Percentiles rank a stretch among this genome's conserved stretches.
These are phyloP conservation scores for Peromyscus eremicus DNA, from an alignment of 2,797 vertebrate species.

Conservation along the genomic window DNA sequence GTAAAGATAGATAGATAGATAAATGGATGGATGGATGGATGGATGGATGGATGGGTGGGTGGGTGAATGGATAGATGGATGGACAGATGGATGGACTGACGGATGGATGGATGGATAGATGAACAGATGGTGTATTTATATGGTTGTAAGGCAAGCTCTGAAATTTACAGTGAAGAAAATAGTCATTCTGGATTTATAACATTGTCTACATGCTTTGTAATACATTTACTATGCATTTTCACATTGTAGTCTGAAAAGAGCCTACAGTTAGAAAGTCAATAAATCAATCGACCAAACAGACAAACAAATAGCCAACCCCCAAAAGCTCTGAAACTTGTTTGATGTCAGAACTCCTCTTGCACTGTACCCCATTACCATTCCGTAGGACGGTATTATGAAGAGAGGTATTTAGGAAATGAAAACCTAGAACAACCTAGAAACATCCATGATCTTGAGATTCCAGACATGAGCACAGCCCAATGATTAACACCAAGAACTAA, in stretches of 20 bases:
- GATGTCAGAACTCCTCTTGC: background rate
- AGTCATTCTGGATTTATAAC: background rate
- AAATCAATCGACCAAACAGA: background rate
- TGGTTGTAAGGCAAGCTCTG: background rate
- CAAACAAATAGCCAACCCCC: background rate
- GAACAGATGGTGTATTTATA: background rate
- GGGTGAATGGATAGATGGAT: no score
- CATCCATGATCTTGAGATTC: background rate
- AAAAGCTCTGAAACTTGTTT: background rate
- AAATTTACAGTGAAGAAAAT: background rate
- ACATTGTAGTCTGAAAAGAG: background rate
- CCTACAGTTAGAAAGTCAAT: background rate
- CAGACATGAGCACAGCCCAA: fast-evolving
- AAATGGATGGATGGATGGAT: no score
- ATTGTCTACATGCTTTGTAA: background rate
- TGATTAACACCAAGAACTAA: background rate
- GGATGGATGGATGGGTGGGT: no score
- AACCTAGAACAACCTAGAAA: background rate
- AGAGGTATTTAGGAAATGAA: background rate
- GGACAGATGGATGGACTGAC: no score
- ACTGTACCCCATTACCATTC: background rate
- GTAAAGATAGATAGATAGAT: no score
- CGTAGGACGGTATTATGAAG: background rate
- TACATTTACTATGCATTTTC: background rate
- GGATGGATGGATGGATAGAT: no score